Base-by-base conservation (phyloP, 1,140 invertebrate species). In the Belonocnema kinseyi region DNA sequence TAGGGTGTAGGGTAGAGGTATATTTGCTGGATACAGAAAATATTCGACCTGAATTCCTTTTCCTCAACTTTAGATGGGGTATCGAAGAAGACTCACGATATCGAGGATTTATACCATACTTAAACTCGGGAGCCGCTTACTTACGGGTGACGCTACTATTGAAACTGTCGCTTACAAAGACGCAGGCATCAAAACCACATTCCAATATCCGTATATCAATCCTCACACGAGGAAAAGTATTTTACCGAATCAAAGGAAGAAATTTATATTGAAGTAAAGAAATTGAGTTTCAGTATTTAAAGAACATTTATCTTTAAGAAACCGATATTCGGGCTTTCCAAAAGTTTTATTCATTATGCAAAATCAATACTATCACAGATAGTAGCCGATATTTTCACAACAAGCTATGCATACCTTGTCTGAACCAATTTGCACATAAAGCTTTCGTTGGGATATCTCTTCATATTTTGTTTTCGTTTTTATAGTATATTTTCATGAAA, bases 21-120 rank as follows among this genome's bases (percentile, higher is more conserved):
- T 80, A 75, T 70, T 71, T 70, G 72, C 61, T 40, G 72, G 73
- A 77, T 76, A 77, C 75, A 53, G 74, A 79, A 76, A 77, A 80
- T 80, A 82, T 82, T 82, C 72, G 50, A 73, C 51, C 56, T 74
- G 77, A 79, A 76, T 71, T 81, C 75, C 79, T 81, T 81, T 54
- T 73, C 75, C 13, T 66, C 79, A 81, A 83, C 74, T 81, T 83
- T 81, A 73, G 75, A 78, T 73, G 78, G 80, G 79, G 79, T 81
- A 81, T 81, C 79, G 80, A 79, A 78, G 74, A 79, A 75, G 77
- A 81, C 74, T 79, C 54, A 80, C 81, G 82, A 85, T 87, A 88
- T 84, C 77, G 80, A 74, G 79, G 83, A 86, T 86, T 88, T 87
- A 86, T 87, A 85, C 78, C 78, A 70, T 52, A 83, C 79, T 81